Evolutionary conservation across 2,113 vertebrate genomes (phyloP).

Genomic region (Periophthalmus modestus): DNA sequence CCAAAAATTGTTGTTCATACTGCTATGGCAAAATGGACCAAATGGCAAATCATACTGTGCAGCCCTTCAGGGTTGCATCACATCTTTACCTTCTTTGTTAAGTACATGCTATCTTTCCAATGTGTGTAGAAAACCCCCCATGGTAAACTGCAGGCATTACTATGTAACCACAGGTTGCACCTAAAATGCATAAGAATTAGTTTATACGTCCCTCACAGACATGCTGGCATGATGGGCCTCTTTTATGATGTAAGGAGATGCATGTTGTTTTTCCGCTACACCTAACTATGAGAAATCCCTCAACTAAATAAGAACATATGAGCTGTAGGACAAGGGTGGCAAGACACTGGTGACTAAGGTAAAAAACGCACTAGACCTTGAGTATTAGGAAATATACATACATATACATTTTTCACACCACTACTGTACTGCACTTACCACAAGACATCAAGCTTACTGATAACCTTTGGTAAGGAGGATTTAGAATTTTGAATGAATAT

Average conservation of each 20-base stretch:
- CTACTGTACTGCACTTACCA: constrained; percentile 5
- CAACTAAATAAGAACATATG: constrained; percentile 39
- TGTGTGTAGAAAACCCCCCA: constrained; percentile 34
- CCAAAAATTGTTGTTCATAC: no score
- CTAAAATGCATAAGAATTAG: constrained; percentile 36
- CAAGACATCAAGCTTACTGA: neutral
- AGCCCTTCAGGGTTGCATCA: neutral
- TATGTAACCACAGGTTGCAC: constrained; percentile 45
- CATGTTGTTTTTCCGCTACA: constrained; percentile 26
- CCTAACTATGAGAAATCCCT: constrained; percentile 16
- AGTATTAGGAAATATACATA: constrained; percentile 21
- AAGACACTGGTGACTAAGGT: constrained; percentile 4
- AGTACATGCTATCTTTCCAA: constrained; percentile 11
- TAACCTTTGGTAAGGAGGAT: neutral
- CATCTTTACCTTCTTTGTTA: constrained; percentile 5
- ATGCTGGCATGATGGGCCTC: constrained; percentile 44
- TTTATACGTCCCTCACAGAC: constrained; percentile 38
- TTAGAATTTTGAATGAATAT: constrained; percentile 14
- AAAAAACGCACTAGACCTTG: neutral
- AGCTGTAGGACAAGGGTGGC: constrained; percentile 12
- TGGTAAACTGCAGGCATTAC: constrained; percentile 33
- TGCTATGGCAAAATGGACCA: neutral
- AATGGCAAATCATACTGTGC: neutral
- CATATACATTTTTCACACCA: constrained; percentile 35
- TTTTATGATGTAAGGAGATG: constrained; percentile 34